These are phyloP conservation scores for Otolemur garnettii DNA, from an alignment of 2,113 vertebrate genomes.

Conservation along the genomic window DNA sequence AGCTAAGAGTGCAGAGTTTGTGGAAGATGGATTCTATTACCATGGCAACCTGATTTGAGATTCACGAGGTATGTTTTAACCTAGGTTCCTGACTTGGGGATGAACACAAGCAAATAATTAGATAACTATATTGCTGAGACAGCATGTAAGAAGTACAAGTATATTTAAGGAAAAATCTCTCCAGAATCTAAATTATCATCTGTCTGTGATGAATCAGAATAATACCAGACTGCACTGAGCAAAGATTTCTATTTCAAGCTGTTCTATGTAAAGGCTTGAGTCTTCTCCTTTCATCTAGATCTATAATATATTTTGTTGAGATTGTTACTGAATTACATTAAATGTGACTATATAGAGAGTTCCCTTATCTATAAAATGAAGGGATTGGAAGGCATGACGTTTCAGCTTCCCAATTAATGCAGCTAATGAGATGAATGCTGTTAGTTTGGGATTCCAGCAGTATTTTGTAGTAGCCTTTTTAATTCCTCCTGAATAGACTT, in stretches of 20 bases:
- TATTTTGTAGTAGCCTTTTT: neutral
- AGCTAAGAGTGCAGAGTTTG: constrained; percentile 49
- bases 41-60: constrained; percentile 70
- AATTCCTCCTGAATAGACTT: neutral
- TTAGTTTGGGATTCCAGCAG: neutral
- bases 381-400: neutral
- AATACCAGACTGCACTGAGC: neutral
- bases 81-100: constrained; percentile 37
- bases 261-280: neutral
- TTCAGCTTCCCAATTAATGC: neutral
- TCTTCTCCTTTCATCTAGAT: neutral
- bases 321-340: neutral
- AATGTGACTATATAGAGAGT: neutral
- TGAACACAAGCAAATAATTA: constrained; percentile 71
- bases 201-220: neutral
- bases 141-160: constrained; percentile 55
- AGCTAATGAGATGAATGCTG: neutral
- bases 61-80: constrained; percentile 65
- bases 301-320: neutral
- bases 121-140: constrained; percentile 63
- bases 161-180: neutral
- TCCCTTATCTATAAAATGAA: constrained; percentile 16
- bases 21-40: constrained; percentile 67
- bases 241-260: constrained; percentile 17
- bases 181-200: neutral